phyloP scores from a whole-genome alignment of 2,113 vertebrate genomes.

The Protobothrops mucrosquamatus region DNA sequence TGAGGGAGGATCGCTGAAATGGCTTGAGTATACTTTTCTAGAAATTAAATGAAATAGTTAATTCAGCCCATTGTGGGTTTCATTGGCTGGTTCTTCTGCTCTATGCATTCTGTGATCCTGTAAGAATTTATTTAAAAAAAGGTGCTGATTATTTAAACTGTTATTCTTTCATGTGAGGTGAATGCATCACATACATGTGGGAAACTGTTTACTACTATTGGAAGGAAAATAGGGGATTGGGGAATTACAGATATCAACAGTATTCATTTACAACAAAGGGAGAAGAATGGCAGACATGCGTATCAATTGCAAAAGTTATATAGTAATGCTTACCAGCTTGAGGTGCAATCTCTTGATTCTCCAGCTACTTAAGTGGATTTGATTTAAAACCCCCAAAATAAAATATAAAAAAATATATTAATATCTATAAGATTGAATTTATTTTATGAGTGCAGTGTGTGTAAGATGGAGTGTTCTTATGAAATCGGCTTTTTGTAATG shows the following conservation, averaged over 20 bases:
- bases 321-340: neutral
- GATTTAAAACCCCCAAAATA: neutral
- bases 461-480: neutral
- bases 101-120: neutral
- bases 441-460: neutral
- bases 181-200: neutral
- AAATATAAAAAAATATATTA: neutral
- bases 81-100: neutral
- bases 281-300: neutral
- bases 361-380: neutral
- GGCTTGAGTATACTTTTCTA: neutral
- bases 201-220: neutral
- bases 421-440: neutral
- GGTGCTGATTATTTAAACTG: neutral
- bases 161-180: neutral
- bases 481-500: neutral
- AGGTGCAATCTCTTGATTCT: neutral
- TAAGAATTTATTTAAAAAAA: neutral
- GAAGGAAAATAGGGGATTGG: neutral
- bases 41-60: neutral
- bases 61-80: neutral
- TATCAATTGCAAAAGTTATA: neutral
- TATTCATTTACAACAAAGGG: neutral
- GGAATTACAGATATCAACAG: neutral
- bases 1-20: neutral